Conservation (phyloP, 2,113 vertebrate genomes). For the Copsychus sechellarum region DNA sequence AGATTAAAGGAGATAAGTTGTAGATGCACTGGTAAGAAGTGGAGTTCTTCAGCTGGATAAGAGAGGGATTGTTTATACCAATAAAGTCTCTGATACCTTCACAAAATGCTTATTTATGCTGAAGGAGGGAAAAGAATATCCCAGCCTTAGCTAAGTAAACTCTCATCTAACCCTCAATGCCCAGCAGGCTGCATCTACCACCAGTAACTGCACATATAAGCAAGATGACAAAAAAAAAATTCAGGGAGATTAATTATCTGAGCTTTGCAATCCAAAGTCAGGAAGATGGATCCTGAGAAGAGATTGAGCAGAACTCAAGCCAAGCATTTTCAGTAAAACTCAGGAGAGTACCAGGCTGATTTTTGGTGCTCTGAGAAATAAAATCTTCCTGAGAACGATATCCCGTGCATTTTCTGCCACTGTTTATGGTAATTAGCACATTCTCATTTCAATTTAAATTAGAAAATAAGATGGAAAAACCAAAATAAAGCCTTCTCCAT, state of each 20-base stretch:
- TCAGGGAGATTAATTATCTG: background rate
- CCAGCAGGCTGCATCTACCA: background rate
- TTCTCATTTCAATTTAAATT: background rate
- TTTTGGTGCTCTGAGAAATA: background rate
- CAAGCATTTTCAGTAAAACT: background rate
- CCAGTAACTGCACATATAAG: background rate
- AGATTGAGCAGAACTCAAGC: background rate
- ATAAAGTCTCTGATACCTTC: background rate
- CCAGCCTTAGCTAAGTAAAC: background rate
- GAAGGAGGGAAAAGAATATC: background rate
- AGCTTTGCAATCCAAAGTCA: background rate
- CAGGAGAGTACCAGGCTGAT: background rate
- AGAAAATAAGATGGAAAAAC: background rate
- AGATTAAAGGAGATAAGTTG: background rate
- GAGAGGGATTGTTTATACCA: background rate
- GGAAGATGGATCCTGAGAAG: background rate
- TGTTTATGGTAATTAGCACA: conserved; percentile 7
- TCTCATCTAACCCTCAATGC: background rate
- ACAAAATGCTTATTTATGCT: background rate
- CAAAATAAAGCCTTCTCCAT: background rate
- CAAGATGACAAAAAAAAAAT: background rate
- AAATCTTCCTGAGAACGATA: accelerated
- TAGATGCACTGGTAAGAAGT: background rate
- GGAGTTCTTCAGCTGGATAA: background rate
- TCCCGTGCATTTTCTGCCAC: background rate